phyloP scores from a whole-genome alignment of 2,888 invertebrate genomes.

The Sceliomorpha sp. region DNA sequence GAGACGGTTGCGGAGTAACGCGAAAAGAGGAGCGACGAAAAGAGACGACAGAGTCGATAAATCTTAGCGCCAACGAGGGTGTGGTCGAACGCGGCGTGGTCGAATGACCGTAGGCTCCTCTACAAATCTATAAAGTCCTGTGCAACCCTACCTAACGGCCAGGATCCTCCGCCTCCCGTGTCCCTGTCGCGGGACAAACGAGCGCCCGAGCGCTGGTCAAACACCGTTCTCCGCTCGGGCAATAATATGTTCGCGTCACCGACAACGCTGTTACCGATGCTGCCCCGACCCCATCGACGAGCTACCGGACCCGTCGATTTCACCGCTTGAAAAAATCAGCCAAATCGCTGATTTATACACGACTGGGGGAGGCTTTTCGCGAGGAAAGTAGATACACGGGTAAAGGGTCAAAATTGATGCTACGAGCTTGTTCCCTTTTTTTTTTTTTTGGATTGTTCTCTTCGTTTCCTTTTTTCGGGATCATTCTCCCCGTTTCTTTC shows the following conservation, averaged over 20 bases:
- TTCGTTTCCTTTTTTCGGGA: no score
- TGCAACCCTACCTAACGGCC: constrained; percentile 35
- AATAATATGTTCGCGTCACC: constrained; percentile 76
- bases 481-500: no score
- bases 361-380: constrained; percentile 33
- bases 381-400: constrained; percentile 32
- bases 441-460: no score
- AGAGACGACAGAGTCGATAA: constrained; percentile 67
- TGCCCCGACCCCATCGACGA: constrained; percentile 26
- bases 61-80: constrained; percentile 77
- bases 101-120: constrained; percentile 70
- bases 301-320: constrained; percentile 32
- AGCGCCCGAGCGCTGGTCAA: constrained; percentile 69
- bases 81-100: constrained; percentile 76
- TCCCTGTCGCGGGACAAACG: constrained; percentile 63
- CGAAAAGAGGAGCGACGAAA: constrained; percentile 21
- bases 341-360: constrained; percentile 55
- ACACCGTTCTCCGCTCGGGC: constrained; percentile 62
- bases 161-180: constrained; percentile 16
- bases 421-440: no score
- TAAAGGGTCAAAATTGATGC: constrained; percentile 8
- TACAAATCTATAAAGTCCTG: constrained; percentile 71
- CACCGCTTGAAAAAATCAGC: constrained; percentile 45
- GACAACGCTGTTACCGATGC: constrained; percentile 65
- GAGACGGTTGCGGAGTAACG: no score